Conservation (phyloP, 2,888 invertebrate species). For the Cyclophora punctaria region DNA sequence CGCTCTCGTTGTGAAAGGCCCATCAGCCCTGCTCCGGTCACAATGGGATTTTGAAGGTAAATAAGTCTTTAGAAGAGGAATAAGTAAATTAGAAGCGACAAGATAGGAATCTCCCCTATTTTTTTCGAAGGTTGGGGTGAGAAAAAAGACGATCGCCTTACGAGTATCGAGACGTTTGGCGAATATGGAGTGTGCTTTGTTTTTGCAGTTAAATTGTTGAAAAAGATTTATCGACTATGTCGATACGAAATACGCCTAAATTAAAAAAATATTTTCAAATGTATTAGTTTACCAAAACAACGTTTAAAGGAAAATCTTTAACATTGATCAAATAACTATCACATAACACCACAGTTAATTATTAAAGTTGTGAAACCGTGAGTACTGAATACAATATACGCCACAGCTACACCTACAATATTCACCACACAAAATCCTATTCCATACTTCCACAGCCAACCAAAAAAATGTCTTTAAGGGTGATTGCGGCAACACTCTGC, state of each 20-base stretch:
- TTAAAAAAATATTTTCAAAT: no score
- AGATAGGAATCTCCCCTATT: slow-evolving; percentile 85
- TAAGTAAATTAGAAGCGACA: slow-evolving; percentile 87
- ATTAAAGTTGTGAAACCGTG: no score
- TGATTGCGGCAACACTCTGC: slow-evolving; percentile 69
- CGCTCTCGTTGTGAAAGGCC: slow-evolving; percentile 57
- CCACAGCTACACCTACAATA: no score
- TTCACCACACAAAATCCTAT: slow-evolving; percentile 21
- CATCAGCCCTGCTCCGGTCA: slow-evolving; percentile 58
- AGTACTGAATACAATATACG: no score
- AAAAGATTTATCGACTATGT: no score
- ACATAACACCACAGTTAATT: no score
- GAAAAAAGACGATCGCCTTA: slow-evolving; percentile 70
- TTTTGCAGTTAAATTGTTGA: no score
- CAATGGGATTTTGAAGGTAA: slow-evolving; percentile 79
- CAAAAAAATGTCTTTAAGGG: slow-evolving; percentile 54
- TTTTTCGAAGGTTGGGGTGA: slow-evolving; percentile 63
- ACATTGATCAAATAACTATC: no score
- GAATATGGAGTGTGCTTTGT: slow-evolving; percentile 36
- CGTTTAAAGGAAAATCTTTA: no score
- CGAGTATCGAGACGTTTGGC: slow-evolving; percentile 30
- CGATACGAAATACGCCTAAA: no score
- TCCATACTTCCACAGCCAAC: slow-evolving; percentile 26
- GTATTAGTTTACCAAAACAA: no score
- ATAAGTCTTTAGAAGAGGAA: slow-evolving; percentile 84